phyloP scores from a whole-genome alignment of 1,140 invertebrate genomes.

The Camponotus pennsylvanicus region DNA sequence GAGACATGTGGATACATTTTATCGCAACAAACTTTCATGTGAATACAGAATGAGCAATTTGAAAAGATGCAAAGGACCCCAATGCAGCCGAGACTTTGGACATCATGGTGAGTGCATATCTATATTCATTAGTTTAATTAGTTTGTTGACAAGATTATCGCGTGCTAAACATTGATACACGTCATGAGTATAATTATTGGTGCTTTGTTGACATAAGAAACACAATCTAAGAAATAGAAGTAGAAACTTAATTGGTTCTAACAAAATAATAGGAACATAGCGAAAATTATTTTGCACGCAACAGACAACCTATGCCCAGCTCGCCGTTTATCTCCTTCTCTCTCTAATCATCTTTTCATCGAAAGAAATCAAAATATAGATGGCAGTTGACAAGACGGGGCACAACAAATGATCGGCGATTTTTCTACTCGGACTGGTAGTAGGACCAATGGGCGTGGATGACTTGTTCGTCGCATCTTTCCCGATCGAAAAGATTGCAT shows the following conservation, averaged over 20 bases:
- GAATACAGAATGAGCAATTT: constrained; percentile 61
- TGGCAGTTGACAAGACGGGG: constrained; percentile 54
- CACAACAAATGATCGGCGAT: constrained; percentile 62
- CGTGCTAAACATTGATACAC: background rate
- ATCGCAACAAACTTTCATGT: constrained; percentile 30
- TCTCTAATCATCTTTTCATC: background rate
- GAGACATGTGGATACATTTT: constrained; percentile 39
- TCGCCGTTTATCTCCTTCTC: background rate
- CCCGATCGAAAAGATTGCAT: background rate
- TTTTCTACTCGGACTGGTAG: constrained; percentile 28
- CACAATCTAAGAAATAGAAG: background rate
- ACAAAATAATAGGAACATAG: background rate
- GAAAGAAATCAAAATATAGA: background rate
- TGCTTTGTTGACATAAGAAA: background rate
- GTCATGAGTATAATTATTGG: background rate
- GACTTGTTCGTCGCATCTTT: background rate
- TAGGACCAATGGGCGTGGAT: background rate
- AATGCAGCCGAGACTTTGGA: constrained; percentile 39
- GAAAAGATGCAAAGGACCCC: constrained; percentile 54
- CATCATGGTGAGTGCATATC: constrained; percentile 24
- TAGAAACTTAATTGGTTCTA: background rate
- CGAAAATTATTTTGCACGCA: background rate
- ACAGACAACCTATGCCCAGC: no score
- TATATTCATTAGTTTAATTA: background rate
- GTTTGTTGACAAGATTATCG: background rate